A percentile compares a stretch with the other conserved stretches of the same genome.
These are phyloP conservation scores for Axis porcinus DNA, from an alignment of 2,113 vertebrate genomes.

Conservation along the genomic window DNA sequence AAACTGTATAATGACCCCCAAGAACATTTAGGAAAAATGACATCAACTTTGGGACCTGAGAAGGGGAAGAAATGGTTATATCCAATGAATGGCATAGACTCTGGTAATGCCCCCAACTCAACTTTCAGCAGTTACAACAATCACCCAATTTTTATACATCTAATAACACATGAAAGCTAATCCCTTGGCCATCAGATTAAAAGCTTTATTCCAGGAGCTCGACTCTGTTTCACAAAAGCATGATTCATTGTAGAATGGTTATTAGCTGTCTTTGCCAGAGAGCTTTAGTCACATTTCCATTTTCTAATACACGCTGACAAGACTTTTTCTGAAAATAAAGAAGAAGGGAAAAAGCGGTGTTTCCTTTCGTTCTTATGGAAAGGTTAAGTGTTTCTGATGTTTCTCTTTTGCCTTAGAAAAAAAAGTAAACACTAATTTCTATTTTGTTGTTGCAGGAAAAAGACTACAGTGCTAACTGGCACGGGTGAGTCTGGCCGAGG, in stretches of 20 bases:
- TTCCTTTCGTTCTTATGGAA: neutral
- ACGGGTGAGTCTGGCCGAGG: no score
- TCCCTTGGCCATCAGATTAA: neutral
- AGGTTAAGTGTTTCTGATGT: neutral
- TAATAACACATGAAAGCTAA: neutral
- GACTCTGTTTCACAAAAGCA: neutral
- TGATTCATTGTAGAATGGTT: fast-evolving
- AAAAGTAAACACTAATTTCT: neutral
- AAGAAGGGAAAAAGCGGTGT: neutral
- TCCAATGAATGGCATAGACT: neutral
- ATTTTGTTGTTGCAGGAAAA: neutral
- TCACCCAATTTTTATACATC: neutral
- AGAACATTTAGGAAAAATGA: neutral
- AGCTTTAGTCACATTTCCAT: neutral
- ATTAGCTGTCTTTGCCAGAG: neutral
- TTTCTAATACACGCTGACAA: neutral
- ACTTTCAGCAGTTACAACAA: neutral
- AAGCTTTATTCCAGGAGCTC: neutral
- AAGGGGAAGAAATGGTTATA: neutral
- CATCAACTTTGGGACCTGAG: neutral
- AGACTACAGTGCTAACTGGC: neutral
- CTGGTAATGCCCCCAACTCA: neutral
- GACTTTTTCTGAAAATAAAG: neutral
- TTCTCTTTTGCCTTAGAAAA: neutral
- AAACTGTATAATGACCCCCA: neutral